Evolutionary conservation across 2,113 vertebrate genomes (phyloP), one percentile per base, ranked within the genome.

Genomic region (Ctenodactylus gundi): DNA sequence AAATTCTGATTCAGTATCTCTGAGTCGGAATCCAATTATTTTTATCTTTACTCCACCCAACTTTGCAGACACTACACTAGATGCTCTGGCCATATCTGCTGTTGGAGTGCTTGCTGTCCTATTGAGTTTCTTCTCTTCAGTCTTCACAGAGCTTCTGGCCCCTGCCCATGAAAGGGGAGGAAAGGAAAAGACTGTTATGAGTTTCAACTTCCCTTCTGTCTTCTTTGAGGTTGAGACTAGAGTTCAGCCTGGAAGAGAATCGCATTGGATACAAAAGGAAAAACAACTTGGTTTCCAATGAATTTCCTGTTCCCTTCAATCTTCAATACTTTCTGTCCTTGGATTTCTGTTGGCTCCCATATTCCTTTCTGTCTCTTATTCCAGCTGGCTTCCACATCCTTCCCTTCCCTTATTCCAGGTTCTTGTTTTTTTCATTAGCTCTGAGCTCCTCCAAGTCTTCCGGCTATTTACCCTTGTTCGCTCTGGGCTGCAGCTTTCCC

Each of bases 241-340:
- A 87, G 77, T 95, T 96, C 94, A 94, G 91, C 68, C 90, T 95
- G 91, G 90, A 97, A 58, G 68, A 96, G 94, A 90, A 91, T 85
- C 91, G 94, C 81, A 31, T 57, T 97, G 96, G 94, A 93, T 92
- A 90, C 93, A 95, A 97, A 95, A 96, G 91, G 92, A 96, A 97
- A 97, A 97, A 97, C 96, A 97, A 94, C 87, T 93, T 75, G 72
- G 92, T 97, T 96, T 97, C 96, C 97, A 97, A 85, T 96, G 95
- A 95, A 97, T 97, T 97, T 97, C 96, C 97, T 96, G 94, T 96
- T 97, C 87, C 81, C 65, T 97, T 95, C 96, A 89, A 94, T 97
- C 93, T 90, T 83, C 83, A 87, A 83, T 95, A 82, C 95, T 96
- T 94, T 97, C 94, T 97, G 95, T 96, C 94, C 68, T 94, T 96